Evolutionary conservation across 1,140 invertebrate species (phyloP).

Genomic region (Saccostrea echinata): DNA sequence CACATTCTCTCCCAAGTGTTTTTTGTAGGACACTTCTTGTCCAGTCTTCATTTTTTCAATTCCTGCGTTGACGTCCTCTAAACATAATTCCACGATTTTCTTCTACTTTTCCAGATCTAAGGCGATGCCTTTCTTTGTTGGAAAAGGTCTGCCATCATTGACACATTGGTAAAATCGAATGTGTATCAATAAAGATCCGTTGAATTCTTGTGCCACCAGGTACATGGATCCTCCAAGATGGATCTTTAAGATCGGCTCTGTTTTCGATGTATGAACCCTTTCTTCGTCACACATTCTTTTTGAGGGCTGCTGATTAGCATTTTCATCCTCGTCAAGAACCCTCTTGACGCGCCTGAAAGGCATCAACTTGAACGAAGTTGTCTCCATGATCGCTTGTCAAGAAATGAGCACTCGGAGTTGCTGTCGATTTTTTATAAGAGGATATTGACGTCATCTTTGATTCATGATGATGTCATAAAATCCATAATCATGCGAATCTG

Average conservation of each 20-base stretch:
- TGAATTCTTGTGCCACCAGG: neutral
- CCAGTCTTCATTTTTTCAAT: neutral
- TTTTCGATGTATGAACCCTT: no score
- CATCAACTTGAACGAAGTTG: no score
- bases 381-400: no score
- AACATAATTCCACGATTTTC: neutral
- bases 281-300: no score
- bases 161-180: neutral
- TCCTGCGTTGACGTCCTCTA: neutral
- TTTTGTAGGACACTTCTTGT: neutral
- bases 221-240: neutral
- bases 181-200: neutral
- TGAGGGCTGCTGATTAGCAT: no score
- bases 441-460: no score
- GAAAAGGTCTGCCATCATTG: neutral
- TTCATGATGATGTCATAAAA: no score
- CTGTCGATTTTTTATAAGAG: no score
- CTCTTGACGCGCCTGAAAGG: no score
- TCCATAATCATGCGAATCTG: no score
- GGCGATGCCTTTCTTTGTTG: slow-evolving; percentile 9
- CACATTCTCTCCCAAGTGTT: neutral
- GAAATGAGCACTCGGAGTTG: no score
- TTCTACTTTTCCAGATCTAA: slow-evolving; percentile 34
- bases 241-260: neutral
- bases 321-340: no score